Evolutionary conservation across 2,888 invertebrate species (phyloP), one percentile per base, ranked within the genome.

Genomic region (Spisula solida): DNA sequence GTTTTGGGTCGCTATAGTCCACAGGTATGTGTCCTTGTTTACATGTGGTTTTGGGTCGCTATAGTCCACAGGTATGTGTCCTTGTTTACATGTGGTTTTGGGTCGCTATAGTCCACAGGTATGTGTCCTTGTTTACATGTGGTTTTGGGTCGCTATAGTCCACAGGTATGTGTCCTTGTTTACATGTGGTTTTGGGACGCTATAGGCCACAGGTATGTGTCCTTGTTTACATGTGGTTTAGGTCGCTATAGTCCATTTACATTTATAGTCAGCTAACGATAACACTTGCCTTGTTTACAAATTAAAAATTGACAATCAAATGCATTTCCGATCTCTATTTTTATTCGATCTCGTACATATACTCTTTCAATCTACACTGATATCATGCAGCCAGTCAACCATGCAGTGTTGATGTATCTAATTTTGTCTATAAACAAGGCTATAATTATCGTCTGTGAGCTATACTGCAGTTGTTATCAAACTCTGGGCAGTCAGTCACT

Each of bases 51-150:
- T 25, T 75, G 25, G 16, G 16, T 29, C 75, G n/a, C n/a, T n/a
- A n/a, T n/a, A n/a, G n/a, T 92, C 98, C 98, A 0, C 98, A 98
- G 95, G 97, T 97, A 82, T 60, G 91, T 41, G 41, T 31, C 29
- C 78, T 41, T 41, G 41, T 41, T 41, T 41, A 41, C 41, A 41
- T 41, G 20, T 12, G 16, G 29, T 29, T 34, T 25, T 75, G 25
- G 16, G 16, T 29, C 75, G n/a, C n/a, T n/a, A n/a, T n/a, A n/a
- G n/a, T 92, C 98, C 98, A 0, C 98, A 98, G 95, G 97, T 97
- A 82, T 60, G 91, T 41, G 41, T 31, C 29, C 78, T 41, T 41
- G 41, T 41, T 41, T 41, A 41, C 41, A 41, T 41, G 20, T 12
- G 16, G 29, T 29, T 34, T 25, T 75, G 25, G 16, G 16, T 29